Evolutionary conservation across 2,113 vertebrate species (phyloP).

Genomic region (Dolichallabes microphthalmus): DNA sequence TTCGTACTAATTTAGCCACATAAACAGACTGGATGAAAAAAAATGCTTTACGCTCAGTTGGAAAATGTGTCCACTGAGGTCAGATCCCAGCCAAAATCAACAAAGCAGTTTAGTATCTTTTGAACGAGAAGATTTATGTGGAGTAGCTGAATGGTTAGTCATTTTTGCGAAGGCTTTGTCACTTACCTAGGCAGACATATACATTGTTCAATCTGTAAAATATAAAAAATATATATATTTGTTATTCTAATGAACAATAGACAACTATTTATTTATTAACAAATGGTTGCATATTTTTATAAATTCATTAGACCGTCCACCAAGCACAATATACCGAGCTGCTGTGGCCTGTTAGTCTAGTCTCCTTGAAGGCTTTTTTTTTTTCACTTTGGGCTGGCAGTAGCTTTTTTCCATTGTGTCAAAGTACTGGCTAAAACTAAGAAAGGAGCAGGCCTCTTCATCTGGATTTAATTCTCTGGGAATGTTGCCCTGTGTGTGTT

Average conservation of each 20-base stretch:
- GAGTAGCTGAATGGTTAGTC: background rate
- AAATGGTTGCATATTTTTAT: background rate
- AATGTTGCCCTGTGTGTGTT: constrained; percentile 51
- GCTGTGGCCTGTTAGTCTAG: constrained; percentile 58
- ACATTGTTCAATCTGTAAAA: background rate
- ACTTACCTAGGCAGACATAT: background rate
- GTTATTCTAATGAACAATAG: background rate
- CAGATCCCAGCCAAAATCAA: constrained; percentile 5
- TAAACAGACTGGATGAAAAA: background rate
- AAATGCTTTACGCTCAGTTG: background rate
- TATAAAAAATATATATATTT: background rate
- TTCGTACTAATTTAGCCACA: background rate
- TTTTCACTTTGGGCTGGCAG: constrained; percentile 63
- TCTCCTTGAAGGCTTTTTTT: constrained; percentile 54
- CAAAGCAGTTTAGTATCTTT: background rate
- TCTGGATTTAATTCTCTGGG: constrained; percentile 62
- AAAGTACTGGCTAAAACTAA: constrained; percentile 56
- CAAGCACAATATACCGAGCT: constrained; percentile 8
- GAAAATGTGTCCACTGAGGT: constrained; percentile 10
- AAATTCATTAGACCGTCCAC: background rate
- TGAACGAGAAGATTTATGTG: background rate
- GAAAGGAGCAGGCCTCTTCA: constrained; percentile 48
- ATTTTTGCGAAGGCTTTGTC: background rate
- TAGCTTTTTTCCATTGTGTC: constrained; percentile 69
- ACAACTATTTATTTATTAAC: background rate